phyloP scores from a whole-genome alignment of 2,888 invertebrate genomes.

The Melanostoma scalare region DNA sequence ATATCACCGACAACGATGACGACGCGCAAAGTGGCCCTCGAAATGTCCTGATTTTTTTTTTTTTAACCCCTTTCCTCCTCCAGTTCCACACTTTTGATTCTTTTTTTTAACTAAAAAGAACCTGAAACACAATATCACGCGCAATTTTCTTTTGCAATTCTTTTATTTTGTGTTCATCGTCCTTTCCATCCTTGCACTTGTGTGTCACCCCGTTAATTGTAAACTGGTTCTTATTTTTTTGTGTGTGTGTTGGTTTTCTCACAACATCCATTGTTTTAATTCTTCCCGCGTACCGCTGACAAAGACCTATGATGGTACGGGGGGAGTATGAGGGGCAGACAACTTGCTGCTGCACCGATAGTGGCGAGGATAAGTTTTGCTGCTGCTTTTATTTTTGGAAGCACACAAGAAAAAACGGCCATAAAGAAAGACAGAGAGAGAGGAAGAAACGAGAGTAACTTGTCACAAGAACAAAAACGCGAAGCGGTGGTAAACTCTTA shows the following conservation, averaged over 20 bases:
- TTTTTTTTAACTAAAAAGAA: background rate
- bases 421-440: background rate
- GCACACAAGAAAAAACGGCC: conserved; percentile 8
- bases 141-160: conserved; percentile 52
- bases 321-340: background rate
- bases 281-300: conserved; percentile 36
- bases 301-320: background rate
- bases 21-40: conserved; percentile 60
- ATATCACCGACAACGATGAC: conserved; percentile 18
- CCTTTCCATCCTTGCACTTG: conserved; percentile 54
- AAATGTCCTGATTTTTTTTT: conserved; percentile 61
- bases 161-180: conserved; percentile 25
- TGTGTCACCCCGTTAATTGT: conserved; percentile 69
- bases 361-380: conserved; percentile 34
- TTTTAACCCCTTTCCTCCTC: conserved; percentile 12
- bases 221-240: conserved; percentile 36
- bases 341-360: conserved; percentile 31
- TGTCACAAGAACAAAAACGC: conserved; percentile 65
- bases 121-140: conserved; percentile 54
- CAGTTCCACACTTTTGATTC: too few relatives aligned
- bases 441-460: conserved; percentile 22
- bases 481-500: conserved; percentile 43
- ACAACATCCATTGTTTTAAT: conserved; percentile 44
- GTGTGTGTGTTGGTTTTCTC: conserved; percentile 5
- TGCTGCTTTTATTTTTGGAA: conserved; percentile 24